Evolutionary conservation across 2,888 invertebrate species (phyloP), one percentile per base, ranked within the genome.

Genomic region (Epirrhoe tristata): DNA sequence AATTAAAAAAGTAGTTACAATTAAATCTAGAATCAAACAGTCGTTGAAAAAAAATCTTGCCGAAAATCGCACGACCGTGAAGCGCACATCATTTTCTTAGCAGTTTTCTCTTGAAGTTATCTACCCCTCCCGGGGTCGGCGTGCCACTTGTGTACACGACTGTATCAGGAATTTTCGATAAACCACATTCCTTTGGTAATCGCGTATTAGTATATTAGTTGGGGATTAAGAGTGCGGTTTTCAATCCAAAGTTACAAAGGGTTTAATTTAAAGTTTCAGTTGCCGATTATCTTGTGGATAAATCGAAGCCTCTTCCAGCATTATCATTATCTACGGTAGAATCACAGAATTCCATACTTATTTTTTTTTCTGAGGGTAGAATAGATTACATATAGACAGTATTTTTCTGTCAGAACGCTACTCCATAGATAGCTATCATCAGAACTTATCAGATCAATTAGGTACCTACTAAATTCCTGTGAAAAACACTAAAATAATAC

Each of bases 131-230:
- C 14, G 51, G 51, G 57, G 51, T 6, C 48, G 24, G 72, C 78
- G 72, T 75, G 77, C 78, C 80, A 77, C 81, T 81, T 81, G 76
- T 80, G 81, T 74, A 72, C 77, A 77, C 79, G 81, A 79, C 77
- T 78, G 81, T 83, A 83, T 83, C 78, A 80, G 79, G 76, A 78
- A 81, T 81, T 81, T 83, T 84, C 84, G 85, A 85, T 85, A 82
- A 78, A 79, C 82, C 79, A 76, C 79, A 79, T 80, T 80, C 77
- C 76, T 78, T 56, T 59, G 51, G 66, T 63, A 58, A 67, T 67
- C 68, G 54, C 46, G 69, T 72, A 70, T 66, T 69, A 66, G 67
- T 67, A 51, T 63, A 71, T 67, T 69, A 65, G 66, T 67, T 61
- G 34, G 24, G 58, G 53, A 66, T 63, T 32, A 58, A 60, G 50